Percentiles rank a stretch among this genome's conserved stretches.
Evolutionary conservation across 2,888 invertebrate species (phyloP).

Genomic region (Drosophila cognata): DNA sequence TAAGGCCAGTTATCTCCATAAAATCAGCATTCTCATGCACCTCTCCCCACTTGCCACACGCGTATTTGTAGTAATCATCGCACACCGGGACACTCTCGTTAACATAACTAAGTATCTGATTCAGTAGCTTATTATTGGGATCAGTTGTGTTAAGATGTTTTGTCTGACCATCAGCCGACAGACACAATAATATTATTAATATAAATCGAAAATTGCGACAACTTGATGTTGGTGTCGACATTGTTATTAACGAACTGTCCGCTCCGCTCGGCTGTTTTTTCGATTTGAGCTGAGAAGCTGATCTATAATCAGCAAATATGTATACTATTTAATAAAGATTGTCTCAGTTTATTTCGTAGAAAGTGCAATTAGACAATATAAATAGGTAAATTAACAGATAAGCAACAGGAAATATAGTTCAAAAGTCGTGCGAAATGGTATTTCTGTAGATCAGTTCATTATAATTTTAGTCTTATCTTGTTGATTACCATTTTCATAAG

Average conservation of each 20-base stretch:
- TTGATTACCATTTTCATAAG: not conserved
- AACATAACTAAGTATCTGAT: conserved; percentile 57
- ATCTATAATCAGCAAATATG: conserved; percentile 21
- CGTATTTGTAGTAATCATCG: conserved; percentile 74
- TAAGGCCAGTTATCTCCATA: conserved; percentile 64
- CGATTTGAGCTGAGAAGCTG: not conserved
- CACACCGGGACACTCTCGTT: conserved; percentile 59
- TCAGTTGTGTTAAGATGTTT: too few relatives aligned
- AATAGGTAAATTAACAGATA: not conserved
- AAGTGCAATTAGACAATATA: not conserved
- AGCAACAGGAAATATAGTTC: not conserved
- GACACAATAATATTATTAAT: not conserved
- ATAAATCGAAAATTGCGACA: not conserved
- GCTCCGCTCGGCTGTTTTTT: not conserved
- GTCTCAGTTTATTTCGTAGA: not conserved
- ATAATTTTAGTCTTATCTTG: not conserved
- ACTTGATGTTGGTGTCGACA: conserved; percentile 13
- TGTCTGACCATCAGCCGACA: not conserved
- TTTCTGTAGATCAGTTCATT: not conserved
- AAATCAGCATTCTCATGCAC: conserved; percentile 52
- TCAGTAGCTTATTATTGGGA: conserved; percentile 33
- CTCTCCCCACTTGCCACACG: conserved; percentile 75
- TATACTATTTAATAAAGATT: not conserved
- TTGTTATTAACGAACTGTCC: conserved; percentile 22
- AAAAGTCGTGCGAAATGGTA: not conserved